Base-by-base conservation (phyloP, 2,888 invertebrate genomes). In the Chelonus formosanus region DNA sequence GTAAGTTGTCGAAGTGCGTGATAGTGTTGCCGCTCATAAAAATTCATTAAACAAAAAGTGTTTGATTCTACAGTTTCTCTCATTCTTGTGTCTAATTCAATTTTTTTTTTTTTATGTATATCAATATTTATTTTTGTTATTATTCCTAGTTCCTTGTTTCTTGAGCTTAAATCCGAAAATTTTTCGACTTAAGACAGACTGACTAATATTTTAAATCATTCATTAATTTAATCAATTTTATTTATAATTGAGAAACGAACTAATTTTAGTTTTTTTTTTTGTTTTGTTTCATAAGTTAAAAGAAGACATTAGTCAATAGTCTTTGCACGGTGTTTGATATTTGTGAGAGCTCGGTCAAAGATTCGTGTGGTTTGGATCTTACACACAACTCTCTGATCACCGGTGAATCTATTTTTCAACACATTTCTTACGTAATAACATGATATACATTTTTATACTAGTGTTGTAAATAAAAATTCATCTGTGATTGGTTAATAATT, bases 1-100 rank as follows among this genome's bases (percentile, higher is more conserved):
- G 78, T 78, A 78, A 78, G 78, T 78, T 61, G 66, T 66, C 61
- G 66, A 61, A 43, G 57, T 63, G 68, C 67, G 65, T 61, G 63
- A 50, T 65, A 8, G 44, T 50, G n/a, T 36, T 59, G 59, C 20
- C 50, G 20, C 47, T 50, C 35, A 56, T 56, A 56, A 36, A 43
- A 36, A 56, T 20, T 20, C 20, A 20, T 20, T 20, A 20, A 20
- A 20, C 20, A 20, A 20, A 20, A 20, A 20, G 20, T 20, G 20
- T 20, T 20, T 20, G 20, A 20, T 20, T 20, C 20, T 20, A 20
- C 20, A 43, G 31, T n/a, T 40, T 10, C 31, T 40, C 6, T 40
- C 3, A 40, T 40, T 40, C 6, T 40, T 40, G 4, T 40, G 6
- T 40, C 40, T 40, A 40, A 20, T 6, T 55, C 35, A n/a, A 55